phyloP scores from a whole-genome alignment of 2,113 vertebrate species.

The Zapus hudsonius region DNA sequence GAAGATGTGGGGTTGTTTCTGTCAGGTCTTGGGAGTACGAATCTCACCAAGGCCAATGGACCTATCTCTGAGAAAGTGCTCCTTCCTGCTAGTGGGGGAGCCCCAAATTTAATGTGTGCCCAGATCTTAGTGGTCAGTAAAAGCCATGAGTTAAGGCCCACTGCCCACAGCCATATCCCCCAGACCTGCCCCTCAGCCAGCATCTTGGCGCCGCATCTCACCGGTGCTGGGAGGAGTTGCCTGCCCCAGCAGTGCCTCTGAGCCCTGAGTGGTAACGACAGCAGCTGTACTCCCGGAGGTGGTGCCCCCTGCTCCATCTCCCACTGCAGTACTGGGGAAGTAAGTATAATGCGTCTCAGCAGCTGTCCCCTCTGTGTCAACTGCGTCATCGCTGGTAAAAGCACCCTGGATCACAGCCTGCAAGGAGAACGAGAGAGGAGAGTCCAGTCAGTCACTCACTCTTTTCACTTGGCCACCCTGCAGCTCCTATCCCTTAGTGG shows the following conservation, averaged over 20 bases:
- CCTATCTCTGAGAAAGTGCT: neutral
- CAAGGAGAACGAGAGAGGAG: neutral
- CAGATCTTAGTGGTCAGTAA: neutral
- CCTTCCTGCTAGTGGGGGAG: neutral
- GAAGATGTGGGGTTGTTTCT: neutral
- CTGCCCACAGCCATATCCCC: neutral
- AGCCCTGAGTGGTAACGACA: conserved; percentile 86
- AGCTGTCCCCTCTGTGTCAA: conserved; percentile 82
- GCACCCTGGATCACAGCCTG: conserved; percentile 88
- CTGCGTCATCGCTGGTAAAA: conserved; percentile 86
- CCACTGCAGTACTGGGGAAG: conserved; percentile 84
- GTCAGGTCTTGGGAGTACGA: neutral
- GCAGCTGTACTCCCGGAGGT: conserved; percentile 82
- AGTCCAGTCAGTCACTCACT: neutral
- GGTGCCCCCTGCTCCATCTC: conserved; percentile 79
- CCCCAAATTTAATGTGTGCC: neutral
- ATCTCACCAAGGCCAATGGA: neutral
- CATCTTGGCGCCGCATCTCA: conserved; percentile 20
- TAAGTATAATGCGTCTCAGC: conserved; percentile 87
- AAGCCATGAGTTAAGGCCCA: neutral
- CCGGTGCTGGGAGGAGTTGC: conserved; percentile 83
- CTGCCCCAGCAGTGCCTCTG: conserved; percentile 84
- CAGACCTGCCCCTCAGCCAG: neutral
- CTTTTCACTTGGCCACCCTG: neutral
- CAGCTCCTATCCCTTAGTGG: neutral